Evolutionary conservation across 2,113 vertebrate genomes (phyloP).

Genomic region (Chascanopsetta lugubris): DNA sequence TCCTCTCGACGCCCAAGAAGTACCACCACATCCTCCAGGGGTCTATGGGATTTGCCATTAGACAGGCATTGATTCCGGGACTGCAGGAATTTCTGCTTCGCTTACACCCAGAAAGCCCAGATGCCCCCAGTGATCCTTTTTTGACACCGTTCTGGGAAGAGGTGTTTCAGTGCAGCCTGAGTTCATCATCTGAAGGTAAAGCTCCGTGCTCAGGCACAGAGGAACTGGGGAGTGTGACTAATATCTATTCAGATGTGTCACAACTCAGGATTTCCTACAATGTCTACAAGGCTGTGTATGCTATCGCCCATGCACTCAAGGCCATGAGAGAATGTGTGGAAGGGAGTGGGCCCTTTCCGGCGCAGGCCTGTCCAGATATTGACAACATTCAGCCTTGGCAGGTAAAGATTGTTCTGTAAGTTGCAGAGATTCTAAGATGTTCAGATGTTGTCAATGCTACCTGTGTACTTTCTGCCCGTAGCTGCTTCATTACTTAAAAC

Average conservation of each 20-base stretch:
- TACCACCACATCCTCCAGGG: constrained; percentile 78
- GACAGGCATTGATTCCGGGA: constrained; percentile 72
- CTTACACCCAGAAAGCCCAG: constrained; percentile 67
- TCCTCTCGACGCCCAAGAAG: constrained; percentile 74
- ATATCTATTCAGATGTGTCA: constrained; percentile 82
- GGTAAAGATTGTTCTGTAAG: constrained; percentile 60
- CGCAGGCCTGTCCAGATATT: constrained; percentile 66
- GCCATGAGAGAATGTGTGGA: constrained; percentile 72
- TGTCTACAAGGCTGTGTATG: constrained; percentile 83
- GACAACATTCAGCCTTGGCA: constrained; percentile 76
- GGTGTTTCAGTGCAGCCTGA: constrained; percentile 79
- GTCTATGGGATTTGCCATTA: constrained; percentile 83
- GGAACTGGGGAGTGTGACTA: constrained; percentile 65
- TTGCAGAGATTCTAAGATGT: neutral
- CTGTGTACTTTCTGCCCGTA: constrained; percentile 24
- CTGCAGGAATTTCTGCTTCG: constrained; percentile 79
- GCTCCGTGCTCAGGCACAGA: constrained; percentile 78
- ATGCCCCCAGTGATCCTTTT: constrained; percentile 70
- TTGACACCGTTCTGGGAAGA: constrained; percentile 81
- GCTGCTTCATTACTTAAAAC: constrained; percentile 80
- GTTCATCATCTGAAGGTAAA: constrained; percentile 35
- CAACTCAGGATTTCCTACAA: constrained; percentile 85
- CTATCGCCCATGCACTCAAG: constrained; percentile 75
- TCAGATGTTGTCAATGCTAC: neutral
- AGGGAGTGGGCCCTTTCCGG: constrained; percentile 65